phyloP scores from a whole-genome alignment of 2,888 invertebrate genomes.

The Fragum whitleyi region DNA sequence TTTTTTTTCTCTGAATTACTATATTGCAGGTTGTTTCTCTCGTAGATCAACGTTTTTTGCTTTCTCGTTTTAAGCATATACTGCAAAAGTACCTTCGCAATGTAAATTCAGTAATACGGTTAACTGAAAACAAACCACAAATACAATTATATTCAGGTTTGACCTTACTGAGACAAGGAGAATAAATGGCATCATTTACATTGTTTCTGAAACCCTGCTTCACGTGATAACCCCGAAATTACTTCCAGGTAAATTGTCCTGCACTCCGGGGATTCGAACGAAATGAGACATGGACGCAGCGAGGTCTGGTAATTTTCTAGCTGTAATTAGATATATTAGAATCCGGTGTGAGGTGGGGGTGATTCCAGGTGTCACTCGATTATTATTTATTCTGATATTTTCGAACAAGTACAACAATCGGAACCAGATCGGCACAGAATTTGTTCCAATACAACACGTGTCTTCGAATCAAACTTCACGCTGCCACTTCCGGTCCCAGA shows the following conservation, averaged over 20 bases:
- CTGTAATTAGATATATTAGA: conserved; percentile 27
- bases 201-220: not conserved
- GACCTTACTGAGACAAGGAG: not conserved
- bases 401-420: not conserved
- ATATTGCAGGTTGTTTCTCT: too few relatives aligned
- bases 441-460: conserved; percentile 53
- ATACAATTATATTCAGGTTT: too few relatives aligned
- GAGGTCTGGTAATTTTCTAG: conserved; percentile 11
- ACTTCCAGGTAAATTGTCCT: conserved; percentile 30
- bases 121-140: too few relatives aligned
- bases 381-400: conserved; percentile 24
- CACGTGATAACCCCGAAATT: conserved; percentile 16
- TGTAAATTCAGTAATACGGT: too few relatives aligned
- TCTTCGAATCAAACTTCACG: conserved; percentile 52
- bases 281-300: conserved; percentile 28
- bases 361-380: conserved; percentile 27
- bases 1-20: too few relatives aligned
- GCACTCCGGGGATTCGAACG: conserved; percentile 22
- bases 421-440: not conserved
- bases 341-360: conserved; percentile 6
- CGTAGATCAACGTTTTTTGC: too few relatives aligned
- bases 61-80: too few relatives aligned
- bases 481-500: conserved; percentile 58
- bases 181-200: not conserved
- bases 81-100: too few relatives aligned